These are phyloP conservation scores for Operophtera brumata DNA, from an alignment of 2,888 invertebrate genomes.

Conservation along the genomic window DNA sequence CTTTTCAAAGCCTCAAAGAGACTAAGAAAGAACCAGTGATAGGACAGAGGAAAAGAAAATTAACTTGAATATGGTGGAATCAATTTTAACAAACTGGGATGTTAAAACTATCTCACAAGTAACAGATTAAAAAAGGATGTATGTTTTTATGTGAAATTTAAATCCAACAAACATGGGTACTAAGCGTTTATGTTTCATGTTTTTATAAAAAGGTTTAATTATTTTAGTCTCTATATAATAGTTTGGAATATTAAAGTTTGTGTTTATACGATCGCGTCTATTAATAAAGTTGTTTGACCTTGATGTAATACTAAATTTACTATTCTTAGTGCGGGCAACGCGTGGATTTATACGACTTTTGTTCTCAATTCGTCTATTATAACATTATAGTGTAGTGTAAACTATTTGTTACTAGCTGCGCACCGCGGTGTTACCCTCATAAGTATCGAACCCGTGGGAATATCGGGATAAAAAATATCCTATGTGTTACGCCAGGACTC, in stretches of 20 bases:
- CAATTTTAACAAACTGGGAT: too few relatives aligned
- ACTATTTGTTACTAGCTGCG: too few relatives aligned
- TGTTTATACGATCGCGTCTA: constrained; percentile 6
- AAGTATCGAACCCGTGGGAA: too few relatives aligned
- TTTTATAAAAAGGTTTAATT: constrained; percentile 8
- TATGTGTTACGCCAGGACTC: too few relatives aligned
- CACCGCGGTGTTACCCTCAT: too few relatives aligned
- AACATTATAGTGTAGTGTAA: not conserved
- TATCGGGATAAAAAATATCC: too few relatives aligned
- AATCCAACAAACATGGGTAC: not conserved
- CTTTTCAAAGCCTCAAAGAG: too few relatives aligned
- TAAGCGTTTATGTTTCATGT: not conserved
- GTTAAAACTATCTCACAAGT: too few relatives aligned
- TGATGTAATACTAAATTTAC: not conserved
- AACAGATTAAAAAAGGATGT: too few relatives aligned
- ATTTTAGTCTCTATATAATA: constrained; percentile 1
- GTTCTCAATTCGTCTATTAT: not conserved
- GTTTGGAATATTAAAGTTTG: constrained; percentile 12
- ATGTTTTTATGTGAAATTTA: not conserved
- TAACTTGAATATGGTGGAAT: too few relatives aligned
- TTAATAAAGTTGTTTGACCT: constrained; percentile 17
- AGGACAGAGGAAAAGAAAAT: too few relatives aligned
- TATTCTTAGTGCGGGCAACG: not conserved
- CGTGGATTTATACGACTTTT: not conserved
- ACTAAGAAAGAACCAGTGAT: too few relatives aligned